Conservation (phyloP, 2,113 vertebrate genomes). For the Dasyurus viverrinus region DNA sequence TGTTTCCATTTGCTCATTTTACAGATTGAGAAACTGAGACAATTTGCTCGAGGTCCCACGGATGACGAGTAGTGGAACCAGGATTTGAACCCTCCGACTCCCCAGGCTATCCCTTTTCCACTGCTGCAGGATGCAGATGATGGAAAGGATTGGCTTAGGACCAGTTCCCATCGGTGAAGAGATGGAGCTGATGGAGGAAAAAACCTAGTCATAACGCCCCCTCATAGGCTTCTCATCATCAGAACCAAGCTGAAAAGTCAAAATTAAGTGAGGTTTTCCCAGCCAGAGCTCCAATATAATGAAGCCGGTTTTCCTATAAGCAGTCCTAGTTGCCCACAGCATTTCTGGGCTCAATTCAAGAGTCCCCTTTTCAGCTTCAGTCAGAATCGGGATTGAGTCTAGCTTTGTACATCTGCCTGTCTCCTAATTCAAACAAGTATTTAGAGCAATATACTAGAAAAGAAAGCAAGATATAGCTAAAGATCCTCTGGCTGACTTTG, state of each 20-base stretch:
- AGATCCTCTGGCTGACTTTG: neutral
- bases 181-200: neutral
- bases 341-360: neutral
- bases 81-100: neutral
- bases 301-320: neutral
- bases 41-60: neutral
- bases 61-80: neutral
- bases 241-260: neutral
- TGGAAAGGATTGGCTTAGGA: neutral
- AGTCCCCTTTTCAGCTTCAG: no score
- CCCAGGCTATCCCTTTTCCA: neutral
- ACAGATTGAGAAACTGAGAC: neutral
- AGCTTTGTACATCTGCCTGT: fast-evolving
- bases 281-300: neutral
- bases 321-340: neutral
- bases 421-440: neutral
- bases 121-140: neutral
- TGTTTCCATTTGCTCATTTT: neutral
- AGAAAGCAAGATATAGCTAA: neutral
- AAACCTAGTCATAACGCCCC: neutral
- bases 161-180: neutral
- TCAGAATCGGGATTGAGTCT: fast-evolving
- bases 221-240: neutral
- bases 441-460: neutral
- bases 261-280: fast-evolving